Base-by-base conservation (phyloP, 2,888 invertebrate species). In the Torymus tubicola region DNA sequence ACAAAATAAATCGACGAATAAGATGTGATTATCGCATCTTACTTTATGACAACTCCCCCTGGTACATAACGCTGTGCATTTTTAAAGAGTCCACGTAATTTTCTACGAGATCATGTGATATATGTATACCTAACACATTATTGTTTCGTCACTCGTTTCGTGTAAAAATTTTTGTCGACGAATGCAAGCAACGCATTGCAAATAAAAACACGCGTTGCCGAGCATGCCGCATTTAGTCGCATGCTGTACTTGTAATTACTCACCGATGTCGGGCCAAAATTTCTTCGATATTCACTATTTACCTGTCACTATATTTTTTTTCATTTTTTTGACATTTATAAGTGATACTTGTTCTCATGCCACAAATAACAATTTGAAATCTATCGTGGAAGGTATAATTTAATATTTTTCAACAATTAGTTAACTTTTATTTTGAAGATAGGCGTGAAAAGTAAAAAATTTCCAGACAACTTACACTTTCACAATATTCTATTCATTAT, bases 101-200 rank as follows among this genome's bases (percentile, higher is more conserved):
- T 16, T 68, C 16, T 55, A 50, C 50, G n/a, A 11, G 42, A 74
- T 61, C 63, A 58, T 79, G 50, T 73, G 73, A 42, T 64, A 57
- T 14, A 60, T 60, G 21, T 52, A 67, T 53, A 21, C 21, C 21
- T 21, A 4, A 5, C 16, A 60, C 31, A 21, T 72, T 61, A 21
- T 42, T 61, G 18, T 76, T 71, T 64, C 68, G 63, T 70, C 77
- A 77, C 13, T 42, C 12, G 21, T 2, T 13, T 50, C 55, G 53
- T 50, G 64, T 70, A n/a, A 76, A 80, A 71, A 67, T 69, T 75
- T 42, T 69, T 67, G 50, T 67, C 24, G 55, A 67, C 71, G 65
- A 70, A 80, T 65, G 55, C 53, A 71, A 75, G 53, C 52, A 72
- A 42, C 63, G 21, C 21, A 2, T 4, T 68, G 52, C 21, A 58